Evolutionary conservation across 2,888 invertebrate genomes (phyloP).

Genomic region (Ennomos fuscantarius): DNA sequence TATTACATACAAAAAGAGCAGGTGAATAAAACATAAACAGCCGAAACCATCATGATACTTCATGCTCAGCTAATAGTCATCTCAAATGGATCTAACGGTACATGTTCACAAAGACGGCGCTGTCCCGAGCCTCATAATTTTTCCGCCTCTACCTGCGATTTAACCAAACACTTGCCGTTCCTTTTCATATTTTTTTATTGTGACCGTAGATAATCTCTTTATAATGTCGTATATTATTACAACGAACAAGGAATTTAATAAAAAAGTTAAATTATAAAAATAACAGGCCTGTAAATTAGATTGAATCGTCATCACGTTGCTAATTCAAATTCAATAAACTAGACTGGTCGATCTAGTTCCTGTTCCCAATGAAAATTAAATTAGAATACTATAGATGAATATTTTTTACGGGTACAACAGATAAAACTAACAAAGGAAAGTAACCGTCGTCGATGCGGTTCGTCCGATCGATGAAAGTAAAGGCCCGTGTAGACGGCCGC

Average conservation of each 20-base stretch:
- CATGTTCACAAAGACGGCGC: constrained; percentile 61
- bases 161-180: constrained; percentile 71
- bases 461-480: constrained; percentile 84
- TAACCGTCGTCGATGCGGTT: constrained; percentile 75
- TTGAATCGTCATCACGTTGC: background rate
- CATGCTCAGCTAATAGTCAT: constrained; percentile 57
- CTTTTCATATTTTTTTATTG: constrained; percentile 60
- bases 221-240: constrained; percentile 48
- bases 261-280: constrained; percentile 7
- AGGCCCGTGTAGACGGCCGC: constrained; percentile 76
- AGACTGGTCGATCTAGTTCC: constrained; percentile 10
- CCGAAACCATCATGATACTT: constrained; percentile 59
- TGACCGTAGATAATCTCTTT: constrained; percentile 67
- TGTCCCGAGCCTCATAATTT: constrained; percentile 58
- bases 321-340: constrained; percentile 10
- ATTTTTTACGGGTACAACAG: constrained; percentile 38
- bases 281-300: constrained; percentile 6
- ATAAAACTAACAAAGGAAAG: constrained; percentile 82
- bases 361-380: constrained; percentile 26
- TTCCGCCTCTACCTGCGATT: constrained; percentile 70
- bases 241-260: constrained; percentile 24
- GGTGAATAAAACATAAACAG: constrained; percentile 46
- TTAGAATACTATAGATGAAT: constrained; percentile 50
- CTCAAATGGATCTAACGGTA: constrained; percentile 73
- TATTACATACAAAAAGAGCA: constrained; percentile 33